Percentiles rank a stretch among this genome's conserved stretches.
These are phyloP conservation scores for Halichoerus grypus DNA, from an alignment of 2,113 vertebrate genomes.

Conservation along the genomic window DNA sequence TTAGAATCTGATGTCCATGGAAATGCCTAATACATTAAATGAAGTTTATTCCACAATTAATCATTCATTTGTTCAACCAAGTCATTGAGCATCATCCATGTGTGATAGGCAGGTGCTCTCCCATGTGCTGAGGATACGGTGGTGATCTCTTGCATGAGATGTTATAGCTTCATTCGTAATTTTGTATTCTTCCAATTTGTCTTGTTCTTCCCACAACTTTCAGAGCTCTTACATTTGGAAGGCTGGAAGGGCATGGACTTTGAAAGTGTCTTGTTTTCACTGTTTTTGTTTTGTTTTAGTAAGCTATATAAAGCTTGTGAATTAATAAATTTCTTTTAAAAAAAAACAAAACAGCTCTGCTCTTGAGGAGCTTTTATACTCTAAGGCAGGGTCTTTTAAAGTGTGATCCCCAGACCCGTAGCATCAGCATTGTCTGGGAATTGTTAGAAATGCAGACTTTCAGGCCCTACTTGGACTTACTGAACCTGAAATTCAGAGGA, in stretches of 20 bases:
- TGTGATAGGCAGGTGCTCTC: not conserved
- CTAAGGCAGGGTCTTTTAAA: not conserved
- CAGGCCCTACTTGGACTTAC: not conserved
- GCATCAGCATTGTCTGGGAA: not conserved
- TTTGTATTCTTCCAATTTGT: conserved; percentile 84
- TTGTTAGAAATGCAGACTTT: not conserved
- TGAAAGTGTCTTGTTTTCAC: conserved; percentile 93
- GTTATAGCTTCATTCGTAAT: conserved; percentile 80
- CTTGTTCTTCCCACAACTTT: conserved; percentile 84
- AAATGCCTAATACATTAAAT: not conserved
- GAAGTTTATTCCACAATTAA: not conserved
- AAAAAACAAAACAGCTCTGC: no score
- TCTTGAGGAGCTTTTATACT: not conserved
- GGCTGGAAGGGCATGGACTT: conserved; percentile 88
- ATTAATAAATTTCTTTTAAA: conserved; percentile 88
- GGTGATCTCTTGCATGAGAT: conserved; percentile 75
- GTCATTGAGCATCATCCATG: not conserved
- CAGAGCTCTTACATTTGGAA: conserved; percentile 89
- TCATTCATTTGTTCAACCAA: not conserved
- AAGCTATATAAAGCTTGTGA: conserved; percentile 91
- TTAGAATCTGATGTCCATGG: not conserved
- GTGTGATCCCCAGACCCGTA: not conserved
- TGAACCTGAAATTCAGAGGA: not conserved
- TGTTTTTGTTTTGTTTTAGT: conserved; percentile 83
- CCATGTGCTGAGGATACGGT: not conserved